phyloP scores from a whole-genome alignment of 1,140 invertebrate genomes.

The Drosophila bifasciata region DNA sequence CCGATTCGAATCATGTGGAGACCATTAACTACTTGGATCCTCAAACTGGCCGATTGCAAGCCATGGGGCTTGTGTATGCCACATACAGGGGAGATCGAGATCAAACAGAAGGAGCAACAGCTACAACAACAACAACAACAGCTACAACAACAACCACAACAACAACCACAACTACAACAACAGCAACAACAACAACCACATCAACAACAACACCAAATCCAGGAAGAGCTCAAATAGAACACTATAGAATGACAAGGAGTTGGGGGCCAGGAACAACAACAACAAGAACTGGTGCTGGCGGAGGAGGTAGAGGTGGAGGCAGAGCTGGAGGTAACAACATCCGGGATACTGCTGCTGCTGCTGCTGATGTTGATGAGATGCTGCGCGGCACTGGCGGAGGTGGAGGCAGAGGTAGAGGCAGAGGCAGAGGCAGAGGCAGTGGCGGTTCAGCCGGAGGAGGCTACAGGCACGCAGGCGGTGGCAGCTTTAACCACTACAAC shows the following conservation, averaged over 20 bases:
- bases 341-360: neutral
- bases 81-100: slow-evolving; percentile 21
- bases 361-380: neutral
- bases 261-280: neutral
- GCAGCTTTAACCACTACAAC: slow-evolving; percentile 4
- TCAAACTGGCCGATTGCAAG: slow-evolving; percentile 9
- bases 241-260: neutral
- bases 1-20: slow-evolving; percentile 25
- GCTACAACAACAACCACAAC: too few relatives aligned
- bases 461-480: slow-evolving; percentile 23
- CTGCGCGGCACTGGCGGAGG: neutral
- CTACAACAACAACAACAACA: too few relatives aligned
- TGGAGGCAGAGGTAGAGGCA: neutral
- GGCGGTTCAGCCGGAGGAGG: neutral
- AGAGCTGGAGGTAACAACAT: neutral
- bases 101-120: too few relatives aligned
- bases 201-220: too few relatives aligned
- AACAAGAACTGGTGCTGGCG: slow-evolving; percentile 7
- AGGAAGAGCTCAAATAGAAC: too few relatives aligned
- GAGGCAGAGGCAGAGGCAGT: neutral
- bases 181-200: too few relatives aligned
- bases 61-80: slow-evolving; percentile 41
- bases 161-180: too few relatives aligned
- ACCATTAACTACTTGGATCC: slow-evolving; percentile 43
- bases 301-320: slow-evolving; percentile 5